A percentile compares a stretch with the other conserved stretches of the same genome.
Conservation (phyloP, 2,797 vertebrate species). For the Distichodus sexfasciatus region DNA sequence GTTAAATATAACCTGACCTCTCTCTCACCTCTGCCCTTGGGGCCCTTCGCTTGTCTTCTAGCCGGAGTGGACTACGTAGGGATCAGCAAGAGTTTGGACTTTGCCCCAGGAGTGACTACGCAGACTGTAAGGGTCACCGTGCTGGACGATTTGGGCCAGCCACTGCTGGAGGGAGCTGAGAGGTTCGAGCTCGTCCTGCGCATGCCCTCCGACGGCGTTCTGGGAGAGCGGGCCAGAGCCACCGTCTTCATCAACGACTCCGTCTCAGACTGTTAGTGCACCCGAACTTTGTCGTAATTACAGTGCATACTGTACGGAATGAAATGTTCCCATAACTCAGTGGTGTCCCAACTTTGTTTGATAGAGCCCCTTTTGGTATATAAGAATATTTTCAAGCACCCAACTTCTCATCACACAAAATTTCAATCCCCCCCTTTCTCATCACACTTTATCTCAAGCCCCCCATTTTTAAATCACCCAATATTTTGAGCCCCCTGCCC, state of each 20-base stretch:
- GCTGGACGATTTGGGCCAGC: conserved; percentile 89
- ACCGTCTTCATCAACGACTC: conserved; percentile 89
- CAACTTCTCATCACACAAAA: no score
- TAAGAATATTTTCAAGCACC: no score
- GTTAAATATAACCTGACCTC: conserved; percentile 4
- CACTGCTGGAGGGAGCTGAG: conserved; percentile 85
- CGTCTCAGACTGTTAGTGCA: conserved; percentile 84
- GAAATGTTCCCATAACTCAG: no score
- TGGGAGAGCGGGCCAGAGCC: conserved; percentile 83
- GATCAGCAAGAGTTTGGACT: conserved; percentile 90
- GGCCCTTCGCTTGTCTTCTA: conserved; percentile 46
- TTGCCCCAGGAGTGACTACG: conserved; percentile 86
- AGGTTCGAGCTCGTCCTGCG: conserved; percentile 85
- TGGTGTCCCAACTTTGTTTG: no score
- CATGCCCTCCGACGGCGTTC: conserved; percentile 83
- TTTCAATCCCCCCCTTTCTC: no score
- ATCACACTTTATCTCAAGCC: no score
- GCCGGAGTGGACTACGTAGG: conserved; percentile 91
- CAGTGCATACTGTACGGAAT: no score
- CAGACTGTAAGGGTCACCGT: conserved; percentile 83
- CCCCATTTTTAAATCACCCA: no score
- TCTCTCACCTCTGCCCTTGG: conserved; percentile 1
- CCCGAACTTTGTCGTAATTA: background rate
- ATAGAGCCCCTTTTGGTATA: no score
- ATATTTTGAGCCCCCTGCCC: no score